Conservation (phyloP, 2,113 vertebrate species). For the Elaphurus davidianus region DNA sequence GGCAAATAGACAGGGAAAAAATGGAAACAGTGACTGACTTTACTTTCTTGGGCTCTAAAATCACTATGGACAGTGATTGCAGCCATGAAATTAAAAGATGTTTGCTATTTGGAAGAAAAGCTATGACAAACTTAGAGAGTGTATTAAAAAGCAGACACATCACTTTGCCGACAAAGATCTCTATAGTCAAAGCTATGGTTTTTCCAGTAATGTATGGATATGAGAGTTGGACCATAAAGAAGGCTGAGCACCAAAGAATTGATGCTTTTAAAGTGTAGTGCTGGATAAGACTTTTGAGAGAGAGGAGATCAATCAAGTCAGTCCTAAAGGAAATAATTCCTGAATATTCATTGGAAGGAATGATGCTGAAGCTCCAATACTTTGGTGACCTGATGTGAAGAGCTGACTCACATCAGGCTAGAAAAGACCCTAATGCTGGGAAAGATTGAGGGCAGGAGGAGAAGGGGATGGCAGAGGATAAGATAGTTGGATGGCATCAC, state of each 20-base stretch:
- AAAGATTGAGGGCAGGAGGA: not conserved
- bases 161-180: not conserved
- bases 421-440: not conserved
- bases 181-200: not conserved
- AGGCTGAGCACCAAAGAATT: not conserved
- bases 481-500: not conserved
- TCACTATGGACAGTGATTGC: not conserved
- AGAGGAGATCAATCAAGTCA: not conserved
- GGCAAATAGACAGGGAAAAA: not conserved
- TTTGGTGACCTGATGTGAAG: not conserved
- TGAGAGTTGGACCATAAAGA: not conserved
- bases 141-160: not conserved
- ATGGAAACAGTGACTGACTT: not conserved
- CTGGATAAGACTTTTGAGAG: not conserved
- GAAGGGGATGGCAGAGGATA: not conserved
- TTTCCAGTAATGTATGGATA: not conserved
- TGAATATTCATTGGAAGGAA: not conserved
- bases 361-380: not conserved
- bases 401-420: not conserved
- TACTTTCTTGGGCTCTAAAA: not conserved
- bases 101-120: not conserved
- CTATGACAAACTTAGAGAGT: not conserved
- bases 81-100: not conserved
- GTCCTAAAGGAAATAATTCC: not conserved
- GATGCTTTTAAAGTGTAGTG: not conserved